A percentile compares a stretch with the other conserved stretches of the same genome.
Evolutionary conservation across 1,140 invertebrate genomes (phyloP).

Genomic region (Leptinotarsa lineolata): DNA sequence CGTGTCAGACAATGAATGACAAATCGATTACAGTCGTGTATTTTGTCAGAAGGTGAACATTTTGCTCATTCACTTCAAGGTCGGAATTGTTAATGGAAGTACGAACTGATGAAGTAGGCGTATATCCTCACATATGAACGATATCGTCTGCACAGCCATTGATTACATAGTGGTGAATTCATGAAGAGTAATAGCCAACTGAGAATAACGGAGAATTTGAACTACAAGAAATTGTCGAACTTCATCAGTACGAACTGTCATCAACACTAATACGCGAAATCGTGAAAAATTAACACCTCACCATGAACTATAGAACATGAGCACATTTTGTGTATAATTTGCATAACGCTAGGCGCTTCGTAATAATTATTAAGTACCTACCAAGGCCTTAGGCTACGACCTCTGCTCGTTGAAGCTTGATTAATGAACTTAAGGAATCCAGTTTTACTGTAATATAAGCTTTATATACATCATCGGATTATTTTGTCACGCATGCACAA

Average conservation of each 20-base stretch:
- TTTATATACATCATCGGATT: slow-evolving; percentile 42
- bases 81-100: no score
- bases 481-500: slow-evolving; percentile 34
- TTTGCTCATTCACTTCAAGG: no score
- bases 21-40: no score
- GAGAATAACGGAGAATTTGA: no score
- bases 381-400: slow-evolving; percentile 23
- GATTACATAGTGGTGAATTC: no score
- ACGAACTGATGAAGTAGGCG: no score
- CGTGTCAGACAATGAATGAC: no score
- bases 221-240: neutral
- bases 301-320: slow-evolving; percentile 1
- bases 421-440: slow-evolving; percentile 43
- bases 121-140: no score
- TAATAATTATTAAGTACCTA: slow-evolving; percentile 31
- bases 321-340: slow-evolving; percentile 27
- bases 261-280: neutral
- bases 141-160: no score
- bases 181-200: no score
- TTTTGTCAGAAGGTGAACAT: no score
- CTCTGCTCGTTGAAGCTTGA: slow-evolving; percentile 41
- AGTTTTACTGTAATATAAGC: slow-evolving; percentile 45
- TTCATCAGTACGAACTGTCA: neutral
- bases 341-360: slow-evolving; percentile 26
- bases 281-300: slow-evolving; percentile 23